phyloP scores from a whole-genome alignment of 2,797 vertebrate genomes.

The Tragopan temminckii region DNA sequence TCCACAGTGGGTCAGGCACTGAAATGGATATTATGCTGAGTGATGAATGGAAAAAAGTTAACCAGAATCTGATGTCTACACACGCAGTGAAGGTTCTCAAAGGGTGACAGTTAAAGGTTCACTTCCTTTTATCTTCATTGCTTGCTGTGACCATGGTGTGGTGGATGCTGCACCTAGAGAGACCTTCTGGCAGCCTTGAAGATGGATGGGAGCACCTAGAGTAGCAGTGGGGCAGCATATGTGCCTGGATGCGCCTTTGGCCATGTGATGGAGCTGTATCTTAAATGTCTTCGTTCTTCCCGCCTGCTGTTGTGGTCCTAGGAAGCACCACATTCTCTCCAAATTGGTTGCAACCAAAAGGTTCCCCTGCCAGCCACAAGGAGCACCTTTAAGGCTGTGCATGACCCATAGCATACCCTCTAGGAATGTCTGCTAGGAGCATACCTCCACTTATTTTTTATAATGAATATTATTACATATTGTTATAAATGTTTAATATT shows the following conservation, averaged over 20 bases:
- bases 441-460: neutral
- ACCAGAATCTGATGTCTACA: neutral
- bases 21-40: neutral
- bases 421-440: neutral
- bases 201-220: neutral
- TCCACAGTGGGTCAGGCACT: neutral
- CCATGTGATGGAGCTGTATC: neutral
- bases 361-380: neutral
- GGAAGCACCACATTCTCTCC: neutral
- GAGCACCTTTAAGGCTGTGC: fast-evolving
- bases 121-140: neutral
- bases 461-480: neutral
- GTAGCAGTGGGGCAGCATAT: neutral
- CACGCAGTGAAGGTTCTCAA: neutral
- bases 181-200: neutral
- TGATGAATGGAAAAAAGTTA: neutral
- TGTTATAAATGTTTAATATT: neutral
- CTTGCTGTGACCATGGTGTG: neutral
- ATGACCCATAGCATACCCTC: fast-evolving
- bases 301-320: fast-evolving
- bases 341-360: fast-evolving
- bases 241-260: neutral
- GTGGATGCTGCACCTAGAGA: neutral
- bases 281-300: fast-evolving
- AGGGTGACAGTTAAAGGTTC: neutral